Evolutionary conservation across 2,113 vertebrate genomes (phyloP).

Genomic region (Bubo scandiacus): DNA sequence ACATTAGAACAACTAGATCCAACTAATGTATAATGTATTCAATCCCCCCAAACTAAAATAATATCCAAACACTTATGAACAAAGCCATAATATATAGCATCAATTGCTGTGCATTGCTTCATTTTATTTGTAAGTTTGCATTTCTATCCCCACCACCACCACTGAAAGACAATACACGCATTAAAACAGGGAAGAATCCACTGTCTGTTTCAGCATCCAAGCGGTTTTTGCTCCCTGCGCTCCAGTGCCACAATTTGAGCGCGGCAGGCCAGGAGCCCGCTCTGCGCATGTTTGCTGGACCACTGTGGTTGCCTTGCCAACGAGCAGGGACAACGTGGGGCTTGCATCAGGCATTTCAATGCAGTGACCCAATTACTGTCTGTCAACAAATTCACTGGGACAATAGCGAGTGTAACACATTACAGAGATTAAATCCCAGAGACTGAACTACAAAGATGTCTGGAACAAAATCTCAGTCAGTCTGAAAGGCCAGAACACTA

Average conservation of each 20-base stretch:
- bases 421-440: constrained; percentile 72
- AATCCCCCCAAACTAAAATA: background rate
- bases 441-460: constrained; percentile 34
- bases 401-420: constrained; percentile 83
- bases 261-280: constrained; percentile 56
- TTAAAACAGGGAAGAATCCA: background rate
- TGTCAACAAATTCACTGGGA: constrained; percentile 92
- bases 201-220: background rate
- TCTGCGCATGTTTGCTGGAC: constrained; percentile 90
- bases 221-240: background rate
- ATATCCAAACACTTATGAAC: background rate
- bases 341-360: constrained; percentile 84
- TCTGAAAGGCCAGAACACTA: constrained; percentile 10
- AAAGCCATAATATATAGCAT: background rate
- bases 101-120: background rate
- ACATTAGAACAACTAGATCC: background rate
- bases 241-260: constrained; percentile 66
- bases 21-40: background rate
- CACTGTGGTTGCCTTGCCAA: constrained; percentile 93
- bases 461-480: constrained; percentile 12
- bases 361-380: constrained; percentile 95
- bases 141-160: background rate
- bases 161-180: background rate
- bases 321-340: constrained; percentile 79
- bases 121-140: background rate